These are phyloP conservation scores for Podarcis cretensis DNA, from an alignment of 2,113 vertebrate species.

Conservation along the genomic window DNA sequence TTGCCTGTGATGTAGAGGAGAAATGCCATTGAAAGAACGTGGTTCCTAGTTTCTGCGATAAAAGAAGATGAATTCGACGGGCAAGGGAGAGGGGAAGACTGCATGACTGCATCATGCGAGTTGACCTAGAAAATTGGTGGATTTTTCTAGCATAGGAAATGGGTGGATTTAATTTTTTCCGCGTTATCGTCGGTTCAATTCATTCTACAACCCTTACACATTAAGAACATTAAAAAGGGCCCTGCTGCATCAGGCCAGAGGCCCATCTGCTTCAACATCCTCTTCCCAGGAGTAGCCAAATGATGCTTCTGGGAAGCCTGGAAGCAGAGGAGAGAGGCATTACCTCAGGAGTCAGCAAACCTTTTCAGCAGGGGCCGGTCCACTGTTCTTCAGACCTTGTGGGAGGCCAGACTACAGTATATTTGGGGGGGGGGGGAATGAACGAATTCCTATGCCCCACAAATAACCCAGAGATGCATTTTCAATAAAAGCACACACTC, in stretches of 20 bases:
- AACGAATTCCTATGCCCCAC: too few relatives aligned
- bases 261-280: background rate
- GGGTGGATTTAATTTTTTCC: background rate
- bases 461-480: too few relatives aligned
- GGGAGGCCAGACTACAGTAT: too few relatives aligned
- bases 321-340: background rate
- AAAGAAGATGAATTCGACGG: background rate
- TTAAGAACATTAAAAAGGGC: background rate
- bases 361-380: too few relatives aligned
- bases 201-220: background rate
- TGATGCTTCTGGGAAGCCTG: background rate
- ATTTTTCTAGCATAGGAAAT: background rate
- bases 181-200: conserved; percentile 1
- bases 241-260: background rate
- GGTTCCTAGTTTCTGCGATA: background rate
- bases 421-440: rapidly evolving
- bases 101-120: background rate
- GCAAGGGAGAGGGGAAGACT: background rate
- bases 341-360: too few relatives aligned
- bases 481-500: too few relatives aligned
- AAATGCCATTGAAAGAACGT: background rate
- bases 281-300: background rate
- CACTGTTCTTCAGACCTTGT: too few relatives aligned
- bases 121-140: conserved; percentile 18
- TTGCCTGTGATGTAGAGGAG: background rate